Base-by-base conservation (phyloP, 37 sponge, comb jelly and placozoan species). In the Haliclona indistincta region DNA sequence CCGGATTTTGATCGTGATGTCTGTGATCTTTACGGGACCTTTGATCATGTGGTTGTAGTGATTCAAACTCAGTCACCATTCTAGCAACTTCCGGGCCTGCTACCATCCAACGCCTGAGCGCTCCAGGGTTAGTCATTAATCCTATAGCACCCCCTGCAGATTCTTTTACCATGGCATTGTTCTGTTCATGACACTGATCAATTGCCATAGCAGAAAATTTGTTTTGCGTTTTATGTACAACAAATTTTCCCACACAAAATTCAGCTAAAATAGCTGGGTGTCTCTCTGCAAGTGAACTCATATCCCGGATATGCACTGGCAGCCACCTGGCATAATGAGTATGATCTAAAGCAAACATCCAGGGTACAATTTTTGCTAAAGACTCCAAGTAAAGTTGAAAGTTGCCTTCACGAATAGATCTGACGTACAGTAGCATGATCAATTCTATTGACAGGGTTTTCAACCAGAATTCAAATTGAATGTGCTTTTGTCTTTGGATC, bases 181-280 rank as follows among this genome's bases (percentile, higher is more conserved):
- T 75, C 41, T 75, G 76, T 32, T 75, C 76, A 62, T 75, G 64
- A 36, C 63, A 75, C 64, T 58, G 76, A 47, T 60, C 76, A 60
- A 56, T 56, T 30, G 64, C 43, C 43, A 61, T 61, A 55, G 56
- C 28, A 37, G 7, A 11, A 26, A 22, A 33, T 52, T 22, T 52
- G 73, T 5, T 20, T 2, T 23, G 10, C 15, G 8, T 23, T 42
- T 36, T 42, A 39, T 23, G 23, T 38, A 22, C 23, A 3, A 68
- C 5, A 29, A 25, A 55, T 2, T 55, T 55, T 55, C 28, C 28
- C 4, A 6, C 4, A 2, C 28, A 28, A 55, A 55, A 4, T 2
- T 29, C 4, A 55, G 56, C 5, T 29, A 3, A 4, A 4, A 55
- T 29, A 29, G 23, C 56, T 2, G 23, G 5, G 5, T 55, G 56